Conservation (phyloP, 2,888 invertebrate species). For the Cheiracanthium punctorium region DNA sequence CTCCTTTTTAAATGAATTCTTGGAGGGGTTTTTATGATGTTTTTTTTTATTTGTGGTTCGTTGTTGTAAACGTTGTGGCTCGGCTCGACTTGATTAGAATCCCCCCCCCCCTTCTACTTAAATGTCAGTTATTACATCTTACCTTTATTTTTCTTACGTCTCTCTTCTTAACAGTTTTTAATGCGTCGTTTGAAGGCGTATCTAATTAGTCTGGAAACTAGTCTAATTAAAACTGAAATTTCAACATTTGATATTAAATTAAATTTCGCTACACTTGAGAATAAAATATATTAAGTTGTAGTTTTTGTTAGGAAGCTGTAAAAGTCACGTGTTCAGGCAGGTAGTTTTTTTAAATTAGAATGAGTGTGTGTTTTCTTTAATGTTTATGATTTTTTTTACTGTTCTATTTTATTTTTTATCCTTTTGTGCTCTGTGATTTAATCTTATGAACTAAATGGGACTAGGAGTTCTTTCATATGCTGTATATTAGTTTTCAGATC, state of each 20-base stretch:
- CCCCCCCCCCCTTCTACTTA: slow-evolving; percentile 29
- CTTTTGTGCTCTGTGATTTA: no score
- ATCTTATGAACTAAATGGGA: no score
- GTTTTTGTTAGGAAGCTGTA: no score
- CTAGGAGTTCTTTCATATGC: no score
- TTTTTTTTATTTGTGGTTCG: not conserved
- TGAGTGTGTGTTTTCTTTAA: no score
- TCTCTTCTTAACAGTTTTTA: slow-evolving; percentile 18
- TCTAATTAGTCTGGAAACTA: not conserved
- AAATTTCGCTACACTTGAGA: not conserved
- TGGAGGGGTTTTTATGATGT: not conserved
- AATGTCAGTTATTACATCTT: slow-evolving; percentile 64
- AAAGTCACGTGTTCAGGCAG: no score
- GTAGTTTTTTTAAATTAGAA: no score
- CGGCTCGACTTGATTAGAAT: not conserved
- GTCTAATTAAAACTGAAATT: not conserved
- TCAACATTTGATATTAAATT: not conserved
- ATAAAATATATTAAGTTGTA: not conserved
- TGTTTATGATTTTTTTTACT: no score
- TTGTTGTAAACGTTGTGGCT: not conserved
- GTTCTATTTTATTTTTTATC: no score
- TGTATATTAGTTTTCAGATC: no score
- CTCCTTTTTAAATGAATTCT: not conserved
- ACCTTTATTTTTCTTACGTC: slow-evolving; percentile 51
- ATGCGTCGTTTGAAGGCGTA: not conserved